phyloP scores from a whole-genome alignment of 2,888 invertebrate genomes.

The Micoletzkya japonica region DNA sequence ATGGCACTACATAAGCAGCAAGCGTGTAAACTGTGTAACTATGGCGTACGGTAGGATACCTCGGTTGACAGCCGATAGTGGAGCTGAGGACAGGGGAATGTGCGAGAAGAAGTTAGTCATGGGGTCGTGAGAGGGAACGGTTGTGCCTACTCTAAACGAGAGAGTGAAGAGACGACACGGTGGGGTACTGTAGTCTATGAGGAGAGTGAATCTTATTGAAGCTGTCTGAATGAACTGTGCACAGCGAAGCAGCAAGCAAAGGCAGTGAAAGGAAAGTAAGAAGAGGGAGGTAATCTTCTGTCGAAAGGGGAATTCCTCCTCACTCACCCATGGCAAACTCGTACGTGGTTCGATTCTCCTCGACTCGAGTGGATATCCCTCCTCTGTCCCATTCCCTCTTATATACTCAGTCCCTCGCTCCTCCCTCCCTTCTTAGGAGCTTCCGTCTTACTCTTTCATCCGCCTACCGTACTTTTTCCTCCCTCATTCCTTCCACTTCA shows the following conservation, averaged over 20 bases:
- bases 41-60: too few relatives aligned
- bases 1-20: not conserved
- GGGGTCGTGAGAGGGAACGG: not conserved
- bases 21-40: not conserved
- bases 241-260: not conserved
- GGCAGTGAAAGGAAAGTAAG: not conserved
- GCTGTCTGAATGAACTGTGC: too few relatives aligned
- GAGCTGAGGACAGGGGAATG: constrained; percentile 23
- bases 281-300: too few relatives aligned
- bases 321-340: too few relatives aligned
- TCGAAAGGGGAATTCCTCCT: too few relatives aligned
- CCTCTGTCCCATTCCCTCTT: not conserved
- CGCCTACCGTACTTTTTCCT: not conserved
- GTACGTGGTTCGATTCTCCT: too few relatives aligned
- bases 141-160: constrained; percentile 8
- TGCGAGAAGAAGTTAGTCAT: constrained; percentile 28
- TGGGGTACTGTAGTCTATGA: not conserved
- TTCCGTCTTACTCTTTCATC: too few relatives aligned
- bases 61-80: constrained; percentile 11
- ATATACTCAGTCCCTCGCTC: not conserved
- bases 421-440: not conserved
- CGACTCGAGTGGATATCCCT: too few relatives aligned
- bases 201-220: not conserved
- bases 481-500: not conserved
- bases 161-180: not conserved